A percentile compares a stretch with the other conserved stretches of the same genome.
Conservation (phyloP, 2,113 vertebrate species). For the Xenopus laevis region DNA sequence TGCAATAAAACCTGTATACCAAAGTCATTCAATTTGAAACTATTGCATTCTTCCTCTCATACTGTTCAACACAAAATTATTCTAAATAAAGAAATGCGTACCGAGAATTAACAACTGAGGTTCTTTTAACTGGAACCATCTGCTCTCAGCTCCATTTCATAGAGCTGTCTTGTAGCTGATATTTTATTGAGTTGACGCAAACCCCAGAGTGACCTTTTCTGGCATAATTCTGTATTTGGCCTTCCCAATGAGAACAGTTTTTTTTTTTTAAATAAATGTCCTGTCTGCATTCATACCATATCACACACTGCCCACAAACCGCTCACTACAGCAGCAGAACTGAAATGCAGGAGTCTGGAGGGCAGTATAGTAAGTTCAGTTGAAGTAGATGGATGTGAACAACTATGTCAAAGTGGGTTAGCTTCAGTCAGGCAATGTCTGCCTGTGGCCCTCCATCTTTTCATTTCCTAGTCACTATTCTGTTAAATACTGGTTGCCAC, state of each 20-base stretch:
- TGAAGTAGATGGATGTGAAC: too few species aligned
- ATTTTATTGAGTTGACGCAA: slow-evolving; percentile 22
- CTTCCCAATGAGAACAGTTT: neutral
- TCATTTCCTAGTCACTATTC: too few species aligned
- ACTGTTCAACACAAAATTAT: neutral
- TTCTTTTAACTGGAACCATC: slow-evolving; percentile 9
- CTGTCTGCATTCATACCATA: neutral
- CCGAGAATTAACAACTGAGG: neutral
- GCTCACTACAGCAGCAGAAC: neutral
- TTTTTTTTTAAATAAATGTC: neutral
- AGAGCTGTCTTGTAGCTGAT: slow-evolving; percentile 17
- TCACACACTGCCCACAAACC: neutral
- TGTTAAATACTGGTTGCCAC: too few species aligned
- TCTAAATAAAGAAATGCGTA: slow-evolving; percentile 8
- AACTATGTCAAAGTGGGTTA: too few species aligned
- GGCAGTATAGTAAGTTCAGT: too few species aligned
- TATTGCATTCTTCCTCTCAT: neutral
- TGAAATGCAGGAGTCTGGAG: neutral
- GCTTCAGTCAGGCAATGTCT: too few species aligned
- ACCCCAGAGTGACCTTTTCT: slow-evolving; percentile 6
- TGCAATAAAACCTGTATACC: neutral
- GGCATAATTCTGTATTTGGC: slow-evolving; percentile 8
- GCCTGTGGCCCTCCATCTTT: too few species aligned
- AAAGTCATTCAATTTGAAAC: neutral
- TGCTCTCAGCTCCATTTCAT: neutral